Base-by-base conservation (phyloP, 2,113 vertebrate species). In the Prinia subflava region DNA sequence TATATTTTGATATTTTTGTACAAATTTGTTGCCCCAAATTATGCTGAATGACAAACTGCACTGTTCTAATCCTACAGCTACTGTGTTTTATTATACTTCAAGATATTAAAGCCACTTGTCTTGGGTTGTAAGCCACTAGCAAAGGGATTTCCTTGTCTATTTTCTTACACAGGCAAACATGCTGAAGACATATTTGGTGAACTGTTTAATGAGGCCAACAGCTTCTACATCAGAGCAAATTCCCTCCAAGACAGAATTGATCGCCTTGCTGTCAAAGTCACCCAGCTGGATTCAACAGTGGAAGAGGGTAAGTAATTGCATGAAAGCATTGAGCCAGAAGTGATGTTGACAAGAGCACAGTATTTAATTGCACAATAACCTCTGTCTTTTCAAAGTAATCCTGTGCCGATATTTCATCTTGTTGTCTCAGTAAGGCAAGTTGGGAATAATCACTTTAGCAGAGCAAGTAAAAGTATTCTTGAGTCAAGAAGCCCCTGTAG, bases 131-230 rank as follows among this genome's bases (percentile, higher is more conserved):
- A 85, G 62, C 77, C 71, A 82, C 81, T 33, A 95, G 75, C 74
- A 76, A 89, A 90, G 41, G 74, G 56, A 75, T 82, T 89, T 93
- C 49, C 87, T 27, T 67, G 6, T 94, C 75, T 79, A 0, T 96
- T 97, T 95, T 96, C 89, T 77, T 82, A 87, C 62, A 50, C 81
- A 99, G 99, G 99, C 98, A 99, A 99, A 97, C 99, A 99, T 97
- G 99, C 99, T 11, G 99, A 99, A 98, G 99, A 99, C 97, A 99
- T 99, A 97, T 99, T 99, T 94, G 99, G 99, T 35, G 99, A 99
- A 97, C 96, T 99, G 94, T 99, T 99, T 95, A 99, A 99, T 33
- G 99, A 99, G 96, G 99, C 99, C 95, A 99, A 99, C 97, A 98
- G 98, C 96, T 99, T 99, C 97, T 99, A 99, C 97, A 97, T 99